phyloP scores from a whole-genome alignment of 2,797 vertebrate species.

The Scarus forsteni region DNA sequence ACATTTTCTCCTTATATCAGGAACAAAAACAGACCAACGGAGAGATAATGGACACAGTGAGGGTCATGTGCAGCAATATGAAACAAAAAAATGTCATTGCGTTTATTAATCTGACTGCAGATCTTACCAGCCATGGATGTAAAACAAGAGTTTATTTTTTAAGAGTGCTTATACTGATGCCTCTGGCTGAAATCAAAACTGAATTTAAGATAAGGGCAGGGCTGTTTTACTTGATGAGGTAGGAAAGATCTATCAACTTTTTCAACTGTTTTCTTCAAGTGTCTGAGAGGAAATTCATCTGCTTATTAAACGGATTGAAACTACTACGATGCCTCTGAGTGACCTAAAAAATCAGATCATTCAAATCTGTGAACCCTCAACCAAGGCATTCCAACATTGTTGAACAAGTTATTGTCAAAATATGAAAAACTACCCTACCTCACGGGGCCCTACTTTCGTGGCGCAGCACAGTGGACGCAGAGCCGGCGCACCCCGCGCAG shows the following conservation, averaged over 20 bases:
- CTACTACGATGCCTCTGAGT: too few species aligned
- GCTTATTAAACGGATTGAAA: too few species aligned
- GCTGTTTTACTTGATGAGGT: conserved; percentile 32
- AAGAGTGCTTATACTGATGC: conserved; percentile 13
- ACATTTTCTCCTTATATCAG: conserved; percentile 29
- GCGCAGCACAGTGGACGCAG: too few species aligned
- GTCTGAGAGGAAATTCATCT: too few species aligned
- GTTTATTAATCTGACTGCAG: conserved; percentile 18
- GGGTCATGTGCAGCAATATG: neutral
- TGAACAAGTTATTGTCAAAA: too few species aligned
- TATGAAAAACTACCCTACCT: too few species aligned
- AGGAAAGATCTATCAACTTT: conserved; percentile 31
- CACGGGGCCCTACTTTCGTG: too few species aligned
- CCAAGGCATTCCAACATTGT: too few species aligned
- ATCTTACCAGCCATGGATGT: neutral
- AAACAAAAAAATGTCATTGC: conserved; percentile 19
- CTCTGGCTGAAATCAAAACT: conserved; percentile 10
- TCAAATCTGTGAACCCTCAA: too few species aligned
- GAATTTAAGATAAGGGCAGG: neutral
- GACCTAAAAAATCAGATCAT: too few species aligned
- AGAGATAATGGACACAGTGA: neutral
- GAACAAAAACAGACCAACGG: conserved; percentile 1
- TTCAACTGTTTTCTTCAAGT: conserved; percentile 27
- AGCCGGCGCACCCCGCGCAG: too few species aligned
- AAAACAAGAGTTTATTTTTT: conserved; percentile 1